Percentiles rank a stretch among this genome's conserved stretches.
Conservation (phyloP, 1,140 invertebrate species). For the Listronotus bonariensis region DNA sequence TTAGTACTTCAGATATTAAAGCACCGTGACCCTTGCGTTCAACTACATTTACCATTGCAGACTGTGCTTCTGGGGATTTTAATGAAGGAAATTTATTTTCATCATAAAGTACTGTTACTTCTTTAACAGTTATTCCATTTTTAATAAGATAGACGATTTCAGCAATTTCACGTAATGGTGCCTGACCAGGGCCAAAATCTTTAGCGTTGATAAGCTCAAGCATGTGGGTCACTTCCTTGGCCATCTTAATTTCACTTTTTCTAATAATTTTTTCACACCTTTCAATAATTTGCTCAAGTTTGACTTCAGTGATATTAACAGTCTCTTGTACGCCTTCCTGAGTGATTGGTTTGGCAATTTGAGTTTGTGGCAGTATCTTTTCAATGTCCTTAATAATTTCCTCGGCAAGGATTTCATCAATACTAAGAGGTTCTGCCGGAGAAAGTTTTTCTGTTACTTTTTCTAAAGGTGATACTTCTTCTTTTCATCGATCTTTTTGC, state of each 20-base stretch:
- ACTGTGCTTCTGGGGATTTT: slow-evolving; percentile 76
- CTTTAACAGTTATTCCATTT: slow-evolving; percentile 73
- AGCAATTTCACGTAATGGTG: slow-evolving; percentile 76
- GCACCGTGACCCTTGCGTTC: slow-evolving; percentile 79
- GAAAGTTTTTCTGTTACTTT: slow-evolving; percentile 60
- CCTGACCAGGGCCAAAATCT: slow-evolving; percentile 79
- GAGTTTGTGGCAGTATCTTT: slow-evolving; percentile 54
- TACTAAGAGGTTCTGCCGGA: slow-evolving; percentile 62
- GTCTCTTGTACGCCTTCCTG: slow-evolving; percentile 56
- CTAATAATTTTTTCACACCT: slow-evolving; percentile 63
- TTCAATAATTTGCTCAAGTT: slow-evolving; percentile 61
- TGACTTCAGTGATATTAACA: slow-evolving; percentile 56
- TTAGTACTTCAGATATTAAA: slow-evolving; percentile 77
- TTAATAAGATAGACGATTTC: slow-evolving; percentile 77
- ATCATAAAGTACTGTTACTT: slow-evolving; percentile 78
- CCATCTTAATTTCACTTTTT: slow-evolving; percentile 64
- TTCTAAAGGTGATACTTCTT: slow-evolving; percentile 56
- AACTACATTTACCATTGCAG: slow-evolving; percentile 78
- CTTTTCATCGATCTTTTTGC: slow-evolving; percentile 66
- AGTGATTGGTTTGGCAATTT: slow-evolving; percentile 50
- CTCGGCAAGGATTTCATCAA: slow-evolving; percentile 63
- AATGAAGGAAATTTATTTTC: slow-evolving; percentile 78
- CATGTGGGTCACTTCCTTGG: slow-evolving; percentile 73
- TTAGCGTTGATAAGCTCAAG: slow-evolving; percentile 73
- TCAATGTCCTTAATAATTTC: slow-evolving; percentile 61